A percentile compares a stretch with the other conserved stretches of the same genome.
Conservation (phyloP, 2,888 invertebrate species). For the Meta bourneti region DNA sequence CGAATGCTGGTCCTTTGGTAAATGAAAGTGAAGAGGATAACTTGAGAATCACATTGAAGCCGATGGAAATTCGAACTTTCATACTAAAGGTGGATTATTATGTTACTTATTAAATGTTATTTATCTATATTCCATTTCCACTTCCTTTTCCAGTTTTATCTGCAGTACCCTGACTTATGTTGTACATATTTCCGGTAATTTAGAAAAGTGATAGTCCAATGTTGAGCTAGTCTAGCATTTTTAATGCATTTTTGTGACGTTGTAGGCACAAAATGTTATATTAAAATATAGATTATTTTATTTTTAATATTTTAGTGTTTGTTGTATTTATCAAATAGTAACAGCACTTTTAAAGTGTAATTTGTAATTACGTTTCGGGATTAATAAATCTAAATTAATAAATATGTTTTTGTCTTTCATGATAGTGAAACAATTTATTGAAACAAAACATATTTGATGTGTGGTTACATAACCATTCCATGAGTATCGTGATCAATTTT, state of each 20-base stretch:
- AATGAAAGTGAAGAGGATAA: conserved; percentile 34
- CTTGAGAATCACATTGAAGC: conserved; percentile 68
- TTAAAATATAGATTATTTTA: conserved; percentile 11
- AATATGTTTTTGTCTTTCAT: background rate
- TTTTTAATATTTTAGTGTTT: conserved; percentile 19
- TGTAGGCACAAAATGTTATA: conserved; percentile 65
- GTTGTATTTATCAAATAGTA: conserved; percentile 10
- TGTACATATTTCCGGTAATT: conserved; percentile 54
- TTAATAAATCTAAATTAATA: conserved; percentile 1
- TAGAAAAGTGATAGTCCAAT: conserved; percentile 10
- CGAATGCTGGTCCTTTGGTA: background rate
- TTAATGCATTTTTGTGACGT: conserved; percentile 65
- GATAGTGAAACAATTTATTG: no score
- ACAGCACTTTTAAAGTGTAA: conserved; percentile 17
- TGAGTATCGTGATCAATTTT: no score
- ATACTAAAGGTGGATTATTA: conserved; percentile 68
- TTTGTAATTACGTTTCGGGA: conserved; percentile 18
- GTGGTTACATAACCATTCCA: no score
- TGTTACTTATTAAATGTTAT: conserved; percentile 37
- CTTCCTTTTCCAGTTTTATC: conserved; percentile 8
- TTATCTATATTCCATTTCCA: conserved; percentile 1
- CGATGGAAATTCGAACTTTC: conserved; percentile 77
- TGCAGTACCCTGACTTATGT: background rate
- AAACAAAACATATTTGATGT: no score
- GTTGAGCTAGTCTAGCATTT: conserved; percentile 30